Evolutionary conservation across 2,888 invertebrate species (phyloP).

Genomic region (Coelinius sp.): DNA sequence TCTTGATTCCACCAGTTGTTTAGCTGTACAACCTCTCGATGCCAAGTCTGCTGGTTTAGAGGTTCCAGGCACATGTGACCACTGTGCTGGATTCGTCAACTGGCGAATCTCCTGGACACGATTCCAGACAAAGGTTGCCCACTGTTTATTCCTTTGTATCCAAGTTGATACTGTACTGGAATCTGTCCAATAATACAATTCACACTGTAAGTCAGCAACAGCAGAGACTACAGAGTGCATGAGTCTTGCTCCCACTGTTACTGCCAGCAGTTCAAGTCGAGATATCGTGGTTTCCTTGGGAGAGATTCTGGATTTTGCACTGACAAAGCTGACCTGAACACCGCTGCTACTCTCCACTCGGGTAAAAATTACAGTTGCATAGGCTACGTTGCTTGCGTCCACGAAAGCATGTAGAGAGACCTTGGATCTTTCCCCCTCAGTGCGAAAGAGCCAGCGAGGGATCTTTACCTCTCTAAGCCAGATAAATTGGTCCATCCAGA

Average conservation of each 20-base stretch:
- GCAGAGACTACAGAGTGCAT: slow-evolving; percentile 36
- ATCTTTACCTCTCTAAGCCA: slow-evolving; percentile 39
- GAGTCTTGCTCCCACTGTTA: slow-evolving; percentile 52
- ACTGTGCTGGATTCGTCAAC: slow-evolving; percentile 40
- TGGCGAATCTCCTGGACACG: slow-evolving; percentile 53
- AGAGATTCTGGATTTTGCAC: slow-evolving; percentile 56
- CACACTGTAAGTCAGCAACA: slow-evolving; percentile 24
- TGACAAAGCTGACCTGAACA: slow-evolving; percentile 47
- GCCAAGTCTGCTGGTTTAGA: slow-evolving; percentile 60
- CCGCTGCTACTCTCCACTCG: slow-evolving; percentile 38
- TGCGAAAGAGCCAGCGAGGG: slow-evolving; percentile 41
- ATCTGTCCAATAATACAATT: slow-evolving; percentile 53
- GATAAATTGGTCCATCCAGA: slow-evolving; percentile 44
- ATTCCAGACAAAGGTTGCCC: slow-evolving; percentile 55
- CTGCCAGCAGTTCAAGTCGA: slow-evolving; percentile 57
- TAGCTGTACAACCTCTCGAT: slow-evolving; percentile 55
- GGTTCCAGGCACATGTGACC: slow-evolving; percentile 57
- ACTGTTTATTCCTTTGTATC: slow-evolving; percentile 50
- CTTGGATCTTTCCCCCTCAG: neutral
- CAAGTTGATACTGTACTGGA: slow-evolving; percentile 53
- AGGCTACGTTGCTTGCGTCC: slow-evolving; percentile 52
- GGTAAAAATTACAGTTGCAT: slow-evolving; percentile 50
- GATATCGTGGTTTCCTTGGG: slow-evolving; percentile 55
- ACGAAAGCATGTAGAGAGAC: slow-evolving; percentile 51
- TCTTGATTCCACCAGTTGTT: slow-evolving; percentile 50